Base-by-base conservation (phyloP, 2,888 invertebrate genomes). In the Mythimna loreyi region DNA sequence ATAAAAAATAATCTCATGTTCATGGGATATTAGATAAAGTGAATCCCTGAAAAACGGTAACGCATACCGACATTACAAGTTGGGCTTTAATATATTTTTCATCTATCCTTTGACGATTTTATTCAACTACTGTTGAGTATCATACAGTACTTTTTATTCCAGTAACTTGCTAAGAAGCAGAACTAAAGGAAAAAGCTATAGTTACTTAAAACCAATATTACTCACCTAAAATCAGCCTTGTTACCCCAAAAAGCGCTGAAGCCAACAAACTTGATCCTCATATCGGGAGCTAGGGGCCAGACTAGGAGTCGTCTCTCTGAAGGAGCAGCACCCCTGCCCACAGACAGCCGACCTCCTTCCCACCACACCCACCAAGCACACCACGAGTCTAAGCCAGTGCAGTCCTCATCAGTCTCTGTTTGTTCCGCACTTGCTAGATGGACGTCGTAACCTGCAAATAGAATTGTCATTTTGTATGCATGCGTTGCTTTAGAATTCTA, bases 351-450 rank as follows among this genome's bases (percentile, higher is more conserved):
- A 0, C 96, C 96, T 0, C 96, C 96, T 70, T 97, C 97, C 97
- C 97, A 97, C 89, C 96, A 96, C n/a, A 97, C 95, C 97, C 97
- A 97, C 94, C 97, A 97, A 0, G 97, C 97, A 72, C 96, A 96
- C 96, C 97, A 97, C 0, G 96, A 92, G 40, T 88, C 90, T 72
- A 96, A 81, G 0, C 92, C 89, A 0, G 92, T 84, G 33, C 95
- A 95, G 75, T 96, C 96, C 0, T 96, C 96, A 28, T 97, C 93
- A 9, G 96, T 95, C 61, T 96, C 96, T 0, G 96, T 96, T 43
- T 97, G 97, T 65, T 96, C 94, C 1, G 96, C 96, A 72, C 96
- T 97, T 23, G 96, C 96, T 63, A 97, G 87, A 78, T 97, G 97
- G 16, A 97, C 96, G 49, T 97, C 97, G 83, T 97, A 97, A 1